Conservation (phyloP, 2,888 invertebrate species). For the Macrosoma leucophasiata region DNA sequence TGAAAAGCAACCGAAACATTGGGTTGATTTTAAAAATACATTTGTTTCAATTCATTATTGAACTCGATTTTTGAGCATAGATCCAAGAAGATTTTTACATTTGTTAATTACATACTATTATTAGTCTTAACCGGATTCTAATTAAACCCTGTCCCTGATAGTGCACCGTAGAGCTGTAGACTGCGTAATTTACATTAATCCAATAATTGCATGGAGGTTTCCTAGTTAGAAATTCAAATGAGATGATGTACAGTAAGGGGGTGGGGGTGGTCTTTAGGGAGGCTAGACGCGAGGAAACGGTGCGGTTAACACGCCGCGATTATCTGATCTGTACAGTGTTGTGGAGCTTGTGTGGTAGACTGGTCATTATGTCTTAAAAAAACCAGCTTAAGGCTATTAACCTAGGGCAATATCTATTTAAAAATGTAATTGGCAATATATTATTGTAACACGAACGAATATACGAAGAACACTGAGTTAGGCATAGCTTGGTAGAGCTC, state of each 20-base stretch:
- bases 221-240: conserved; percentile 95
- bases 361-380: no score
- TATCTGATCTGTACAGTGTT: conserved; percentile 33
- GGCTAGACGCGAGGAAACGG: conserved; percentile 50
- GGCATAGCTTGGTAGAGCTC: no score
- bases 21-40: no score
- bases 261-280: conserved; percentile 51
- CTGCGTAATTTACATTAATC: conserved; percentile 95
- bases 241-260: conserved; percentile 81
- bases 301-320: conserved; percentile 47
- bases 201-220: conserved; percentile 95
- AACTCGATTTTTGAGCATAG: no score
- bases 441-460: no score
- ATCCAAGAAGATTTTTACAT: no score
- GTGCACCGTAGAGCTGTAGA: conserved; percentile 78
- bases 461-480: no score
- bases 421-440: no score
- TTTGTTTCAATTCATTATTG: no score
- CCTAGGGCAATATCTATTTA: no score
- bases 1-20: no score
- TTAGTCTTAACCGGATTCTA: conserved; percentile 72
- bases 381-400: no score
- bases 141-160: conserved; percentile 74
- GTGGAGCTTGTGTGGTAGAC: conserved; percentile 20
- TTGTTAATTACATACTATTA: conserved; percentile 42